Conservation (phyloP, 2,888 invertebrate genomes). For the Amiota minor region DNA sequence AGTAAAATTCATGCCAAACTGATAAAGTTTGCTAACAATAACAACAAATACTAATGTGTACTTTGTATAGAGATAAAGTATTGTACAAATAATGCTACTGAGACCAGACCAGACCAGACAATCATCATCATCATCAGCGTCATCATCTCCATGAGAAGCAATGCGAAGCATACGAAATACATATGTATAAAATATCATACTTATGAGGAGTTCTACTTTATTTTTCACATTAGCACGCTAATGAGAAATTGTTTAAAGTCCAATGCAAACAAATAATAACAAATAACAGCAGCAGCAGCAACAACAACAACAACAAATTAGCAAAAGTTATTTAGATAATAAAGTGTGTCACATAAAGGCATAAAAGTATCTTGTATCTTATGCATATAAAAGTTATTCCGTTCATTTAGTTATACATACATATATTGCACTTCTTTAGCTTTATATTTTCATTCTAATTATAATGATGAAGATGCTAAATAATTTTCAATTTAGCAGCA, state of each 20-base stretch:
- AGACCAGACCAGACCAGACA: too few relatives aligned
- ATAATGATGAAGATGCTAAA: constrained; percentile 16
- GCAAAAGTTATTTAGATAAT: constrained; percentile 8
- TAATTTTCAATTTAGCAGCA: constrained; percentile 25
- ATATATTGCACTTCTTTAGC: too few relatives aligned
- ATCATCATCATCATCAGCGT: too few relatives aligned
- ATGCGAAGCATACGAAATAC: too few relatives aligned
- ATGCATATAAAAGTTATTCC: too few relatives aligned
- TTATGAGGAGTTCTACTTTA: constrained; percentile 10
- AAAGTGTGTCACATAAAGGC: constrained; percentile 15
- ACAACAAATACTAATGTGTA: not conserved
- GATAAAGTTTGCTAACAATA: constrained; percentile 16
- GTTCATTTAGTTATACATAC: too few relatives aligned
- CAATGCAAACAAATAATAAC: not conserved
- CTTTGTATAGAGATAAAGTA: too few relatives aligned
- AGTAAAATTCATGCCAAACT: constrained; percentile 11
- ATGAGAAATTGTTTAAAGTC: constrained; percentile 16
- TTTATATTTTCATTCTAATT: too few relatives aligned
- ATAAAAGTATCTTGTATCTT: not conserved
- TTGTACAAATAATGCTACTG: too few relatives aligned
- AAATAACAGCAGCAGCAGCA: not conserved
- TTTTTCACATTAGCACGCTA: constrained; percentile 24
- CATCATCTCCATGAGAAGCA: too few relatives aligned
- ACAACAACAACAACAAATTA: constrained; percentile 24
- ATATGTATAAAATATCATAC: not conserved